Conservation (phyloP, 1,140 invertebrate genomes). For the Musca domestica region DNA sequence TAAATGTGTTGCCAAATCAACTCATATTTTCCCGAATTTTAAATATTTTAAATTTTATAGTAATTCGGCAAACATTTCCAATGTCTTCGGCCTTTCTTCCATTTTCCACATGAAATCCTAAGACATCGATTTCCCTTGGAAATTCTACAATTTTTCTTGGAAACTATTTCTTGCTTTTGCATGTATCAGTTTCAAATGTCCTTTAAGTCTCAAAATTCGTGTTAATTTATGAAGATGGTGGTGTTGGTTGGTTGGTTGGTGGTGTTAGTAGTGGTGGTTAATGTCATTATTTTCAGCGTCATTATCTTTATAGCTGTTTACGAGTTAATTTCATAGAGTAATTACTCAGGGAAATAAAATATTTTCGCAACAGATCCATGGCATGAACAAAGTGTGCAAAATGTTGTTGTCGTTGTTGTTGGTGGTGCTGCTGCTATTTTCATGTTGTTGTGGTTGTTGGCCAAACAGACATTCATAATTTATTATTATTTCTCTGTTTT, state of each 20-base stretch:
- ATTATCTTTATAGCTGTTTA: background rate
- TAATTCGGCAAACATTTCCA: too few species aligned
- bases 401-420: background rate
- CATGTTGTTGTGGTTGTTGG: background rate
- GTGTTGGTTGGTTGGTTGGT: background rate
- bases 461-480: background rate
- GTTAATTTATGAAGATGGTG: background rate
- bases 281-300: background rate
- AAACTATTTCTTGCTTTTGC: too few species aligned
- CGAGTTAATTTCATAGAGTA: conserved; percentile 1
- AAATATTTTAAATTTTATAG: too few species aligned
- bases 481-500: background rate
- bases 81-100: too few species aligned
- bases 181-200: background rate
- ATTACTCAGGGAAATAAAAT: background rate
- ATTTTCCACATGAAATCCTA: too few species aligned
- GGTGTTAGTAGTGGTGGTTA: background rate
- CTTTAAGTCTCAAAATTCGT: background rate
- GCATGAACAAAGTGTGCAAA: background rate
- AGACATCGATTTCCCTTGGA: too few species aligned
- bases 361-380: conserved; percentile 3
- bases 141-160: too few species aligned
- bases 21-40: background rate
- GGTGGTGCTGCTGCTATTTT: background rate
- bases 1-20: too few species aligned